Conservation (phyloP, 2,888 invertebrate species). For the Minunthozetes semirufus region DNA sequence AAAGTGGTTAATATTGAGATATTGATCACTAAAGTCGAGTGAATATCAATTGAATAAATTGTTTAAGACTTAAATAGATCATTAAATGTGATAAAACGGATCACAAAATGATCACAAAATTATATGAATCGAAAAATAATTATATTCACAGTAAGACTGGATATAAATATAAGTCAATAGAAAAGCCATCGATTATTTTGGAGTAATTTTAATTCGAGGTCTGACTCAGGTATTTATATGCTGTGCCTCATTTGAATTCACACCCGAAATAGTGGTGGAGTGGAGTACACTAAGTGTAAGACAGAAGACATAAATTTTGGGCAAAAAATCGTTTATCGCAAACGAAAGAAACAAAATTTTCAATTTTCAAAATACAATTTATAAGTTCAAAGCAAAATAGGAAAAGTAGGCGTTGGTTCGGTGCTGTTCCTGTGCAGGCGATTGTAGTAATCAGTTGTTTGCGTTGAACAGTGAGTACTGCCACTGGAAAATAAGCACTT, state of each 20-base stretch:
- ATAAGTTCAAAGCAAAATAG: not conserved
- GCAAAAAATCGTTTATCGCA: not conserved
- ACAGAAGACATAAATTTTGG: not conserved
- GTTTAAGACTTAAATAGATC: not conserved
- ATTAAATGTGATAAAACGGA: constrained; percentile 9
- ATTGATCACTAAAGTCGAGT: not conserved
- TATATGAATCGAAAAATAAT: not conserved
- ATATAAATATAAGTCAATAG: not conserved
- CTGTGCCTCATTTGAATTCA: not conserved
- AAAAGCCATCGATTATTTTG: too few relatives aligned
- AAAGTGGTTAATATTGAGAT: not conserved
- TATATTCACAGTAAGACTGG: not conserved
- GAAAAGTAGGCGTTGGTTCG: not conserved
- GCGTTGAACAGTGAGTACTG: not conserved
- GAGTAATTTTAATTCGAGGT: too few relatives aligned
- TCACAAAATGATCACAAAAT: not conserved
- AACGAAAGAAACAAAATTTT: not conserved
- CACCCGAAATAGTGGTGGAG: not conserved
- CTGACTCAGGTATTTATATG: not conserved
- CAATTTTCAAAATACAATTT: constrained; percentile 2
- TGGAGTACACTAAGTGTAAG: not conserved
- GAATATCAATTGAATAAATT: not conserved
- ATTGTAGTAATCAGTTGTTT: not conserved
- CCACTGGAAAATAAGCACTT: not conserved
- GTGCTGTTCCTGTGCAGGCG: not conserved